phyloP scores from a whole-genome alignment of 2,797 vertebrate species.

The Prunella strophiata region DNA sequence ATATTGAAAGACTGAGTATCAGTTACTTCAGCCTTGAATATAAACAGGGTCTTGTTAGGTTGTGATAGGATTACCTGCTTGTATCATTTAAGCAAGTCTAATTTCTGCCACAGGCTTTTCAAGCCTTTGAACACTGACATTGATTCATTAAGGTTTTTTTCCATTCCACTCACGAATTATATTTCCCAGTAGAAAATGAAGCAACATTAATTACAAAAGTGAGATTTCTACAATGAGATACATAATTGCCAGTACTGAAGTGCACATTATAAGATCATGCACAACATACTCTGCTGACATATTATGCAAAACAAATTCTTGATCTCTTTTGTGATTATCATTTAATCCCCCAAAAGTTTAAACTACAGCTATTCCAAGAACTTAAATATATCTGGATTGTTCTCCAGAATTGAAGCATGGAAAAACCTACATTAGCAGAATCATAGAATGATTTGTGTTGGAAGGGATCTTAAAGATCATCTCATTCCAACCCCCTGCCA shows the following conservation, averaged over 20 bases:
- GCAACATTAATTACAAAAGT: constrained; percentile 11
- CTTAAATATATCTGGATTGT: not conserved
- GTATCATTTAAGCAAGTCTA: not conserved
- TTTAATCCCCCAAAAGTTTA: constrained; percentile 10
- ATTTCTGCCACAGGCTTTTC: not conserved
- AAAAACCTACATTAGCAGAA: not conserved
- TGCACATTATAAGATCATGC: not conserved
- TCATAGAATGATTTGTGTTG: not conserved
- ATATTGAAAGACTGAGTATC: not conserved
- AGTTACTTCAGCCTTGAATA: not conserved
- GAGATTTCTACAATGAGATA: constrained; percentile 11
- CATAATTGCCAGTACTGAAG: not conserved
- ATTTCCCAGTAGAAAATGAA: constrained; percentile 26
- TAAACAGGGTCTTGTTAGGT: not conserved
- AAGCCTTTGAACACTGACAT: not conserved
- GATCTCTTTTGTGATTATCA: not conserved
- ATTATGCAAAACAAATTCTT: constrained; percentile 6
- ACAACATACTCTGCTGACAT: not conserved
- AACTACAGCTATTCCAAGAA: not conserved
- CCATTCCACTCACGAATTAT: not conserved
- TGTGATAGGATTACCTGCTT: not conserved
- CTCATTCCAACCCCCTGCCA: not conserved
- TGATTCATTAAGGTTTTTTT: constrained; percentile 18
- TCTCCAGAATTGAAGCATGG: not conserved
- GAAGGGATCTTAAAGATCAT: not conserved